Conservation (phyloP, 2,888 invertebrate genomes). For the Agonum fuliginosum region DNA sequence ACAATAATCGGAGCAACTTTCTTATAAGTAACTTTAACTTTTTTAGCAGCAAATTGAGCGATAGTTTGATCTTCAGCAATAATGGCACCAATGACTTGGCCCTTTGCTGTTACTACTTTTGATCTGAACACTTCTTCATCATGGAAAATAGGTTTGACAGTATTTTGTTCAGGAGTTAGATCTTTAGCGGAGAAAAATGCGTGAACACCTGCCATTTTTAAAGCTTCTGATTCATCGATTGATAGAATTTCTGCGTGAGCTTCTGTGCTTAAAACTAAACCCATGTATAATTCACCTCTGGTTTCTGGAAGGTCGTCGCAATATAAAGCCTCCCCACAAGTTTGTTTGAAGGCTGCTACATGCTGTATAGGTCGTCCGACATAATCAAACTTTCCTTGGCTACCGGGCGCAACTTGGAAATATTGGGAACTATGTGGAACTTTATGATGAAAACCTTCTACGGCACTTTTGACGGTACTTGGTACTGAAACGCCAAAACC, state of each 20-base stretch:
- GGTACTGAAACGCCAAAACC: conserved; percentile 75
- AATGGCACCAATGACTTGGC: conserved; percentile 89
- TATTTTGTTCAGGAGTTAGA: conserved; percentile 80
- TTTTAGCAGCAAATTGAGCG: conserved; percentile 88
- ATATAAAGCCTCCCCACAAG: conserved; percentile 93
- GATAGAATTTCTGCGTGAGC: conserved; percentile 87
- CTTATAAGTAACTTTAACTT: conserved; percentile 88
- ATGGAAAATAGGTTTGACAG: conserved; percentile 82
- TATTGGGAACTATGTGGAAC: conserved; percentile 83
- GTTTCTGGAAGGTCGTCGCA: conserved; percentile 90
- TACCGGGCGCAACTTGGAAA: conserved; percentile 76
- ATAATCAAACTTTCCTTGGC: conserved; percentile 80
- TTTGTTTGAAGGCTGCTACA: conserved; percentile 89
- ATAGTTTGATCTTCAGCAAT: conserved; percentile 85
- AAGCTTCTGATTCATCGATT: conserved; percentile 84
- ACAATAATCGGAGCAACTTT: conserved; percentile 86
- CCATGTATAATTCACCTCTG: conserved; percentile 86
- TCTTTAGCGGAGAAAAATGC: conserved; percentile 88
- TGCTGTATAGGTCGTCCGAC: conserved; percentile 90
- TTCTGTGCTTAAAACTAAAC: conserved; percentile 86
- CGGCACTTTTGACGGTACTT: conserved; percentile 75
- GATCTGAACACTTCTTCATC: conserved; percentile 92
- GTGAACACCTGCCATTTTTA: conserved; percentile 86
- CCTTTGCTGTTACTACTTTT: conserved; percentile 84
- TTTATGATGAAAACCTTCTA: conserved; percentile 76